Evolutionary conservation across 1,140 invertebrate genomes (phyloP).

Genomic region (Pseudachorutes palmiensis): DNA sequence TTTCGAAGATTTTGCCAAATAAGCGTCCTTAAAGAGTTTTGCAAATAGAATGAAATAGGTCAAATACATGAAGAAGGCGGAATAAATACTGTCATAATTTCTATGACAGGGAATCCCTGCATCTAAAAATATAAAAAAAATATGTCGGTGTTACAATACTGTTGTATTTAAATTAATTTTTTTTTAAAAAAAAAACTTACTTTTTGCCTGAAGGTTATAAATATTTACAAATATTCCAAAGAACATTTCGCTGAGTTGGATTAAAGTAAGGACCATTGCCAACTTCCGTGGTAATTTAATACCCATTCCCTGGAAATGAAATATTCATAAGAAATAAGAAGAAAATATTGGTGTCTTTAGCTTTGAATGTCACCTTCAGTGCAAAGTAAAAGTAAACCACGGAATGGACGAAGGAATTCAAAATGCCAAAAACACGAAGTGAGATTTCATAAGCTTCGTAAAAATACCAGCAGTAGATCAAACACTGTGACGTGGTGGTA

Average conservation of each 20-base stretch:
- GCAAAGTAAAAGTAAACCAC: slow-evolving; percentile 32
- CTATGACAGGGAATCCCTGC: background rate
- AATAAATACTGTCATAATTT: slow-evolving; percentile 6
- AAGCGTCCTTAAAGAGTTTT: background rate
- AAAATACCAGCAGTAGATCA: slow-evolving; percentile 31
- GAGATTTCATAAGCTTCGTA: slow-evolving; percentile 30
- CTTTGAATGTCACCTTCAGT: slow-evolving; percentile 25
- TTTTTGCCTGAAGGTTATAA: slow-evolving; percentile 23
- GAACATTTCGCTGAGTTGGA: slow-evolving; percentile 30
- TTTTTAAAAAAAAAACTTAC: slow-evolving; percentile 8
- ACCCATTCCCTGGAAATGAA: slow-evolving; percentile 16
- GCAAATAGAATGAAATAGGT: slow-evolving; percentile 8
- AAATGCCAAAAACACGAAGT: slow-evolving; percentile 27
- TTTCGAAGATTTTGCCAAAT: background rate
- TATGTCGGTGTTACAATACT: background rate
- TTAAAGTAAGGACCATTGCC: slow-evolving; percentile 25
- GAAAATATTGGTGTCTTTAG: background rate
- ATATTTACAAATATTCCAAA: slow-evolving; percentile 28
- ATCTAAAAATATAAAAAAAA: background rate
- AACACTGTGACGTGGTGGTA: slow-evolving; percentile 34
- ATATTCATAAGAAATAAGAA: background rate
- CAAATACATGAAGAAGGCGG: slow-evolving; percentile 1
- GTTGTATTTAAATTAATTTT: background rate
- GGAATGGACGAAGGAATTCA: slow-evolving; percentile 33
- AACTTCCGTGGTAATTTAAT: slow-evolving; percentile 26